Evolutionary conservation across 2,888 invertebrate species (phyloP), one percentile per base, ranked within the genome.

Genomic region (Pollenia griseotomentosa): DNA sequence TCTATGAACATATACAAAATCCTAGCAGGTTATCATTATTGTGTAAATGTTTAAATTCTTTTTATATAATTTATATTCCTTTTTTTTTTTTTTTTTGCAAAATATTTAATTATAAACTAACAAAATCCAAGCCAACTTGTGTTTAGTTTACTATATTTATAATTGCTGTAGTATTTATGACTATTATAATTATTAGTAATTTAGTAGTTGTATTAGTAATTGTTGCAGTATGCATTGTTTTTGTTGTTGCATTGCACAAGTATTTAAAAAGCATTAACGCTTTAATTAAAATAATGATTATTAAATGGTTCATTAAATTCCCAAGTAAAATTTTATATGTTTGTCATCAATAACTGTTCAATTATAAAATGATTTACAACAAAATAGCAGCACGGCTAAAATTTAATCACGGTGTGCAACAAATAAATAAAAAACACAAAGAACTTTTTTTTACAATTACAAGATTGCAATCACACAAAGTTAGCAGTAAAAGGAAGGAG

Each of bases 201-300:
- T 33, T 33, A 33, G 33, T 33, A 6, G 33, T 33, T 33, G 33
- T 33, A 6, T 33, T 6, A 33, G 6, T 33, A 33, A 6, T 71
- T 70, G 70, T 61, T 82, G 73, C 11, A 40, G 8, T 66, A 10
- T 51, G 33, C 71, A 44, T 48, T 63, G 44, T 70, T 63, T 66
- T 73, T 68, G 55, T 40, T 12, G 81, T 68, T 61, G 66, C 16
- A 16, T 59, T 68, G 73, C 57, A 33, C n/a, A 48, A 42, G 23
- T 74, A 33, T 33, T 33, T 33, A 74, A 66, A 80, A 77, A 61
- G 46, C 83, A 77, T 86, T 83, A 81, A 80, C 75, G 86, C 83
- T 83, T 86, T 73, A 86, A 86, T 86, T 86, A 83, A 83, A 83
- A 73, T 83, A 86, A 83, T 86, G 59, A 81, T 63, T 81, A 81